Evolutionary conservation across 2,888 invertebrate species (phyloP), one percentile per base, ranked within the genome.

Genomic region (Polyommatus icarus): DNA sequence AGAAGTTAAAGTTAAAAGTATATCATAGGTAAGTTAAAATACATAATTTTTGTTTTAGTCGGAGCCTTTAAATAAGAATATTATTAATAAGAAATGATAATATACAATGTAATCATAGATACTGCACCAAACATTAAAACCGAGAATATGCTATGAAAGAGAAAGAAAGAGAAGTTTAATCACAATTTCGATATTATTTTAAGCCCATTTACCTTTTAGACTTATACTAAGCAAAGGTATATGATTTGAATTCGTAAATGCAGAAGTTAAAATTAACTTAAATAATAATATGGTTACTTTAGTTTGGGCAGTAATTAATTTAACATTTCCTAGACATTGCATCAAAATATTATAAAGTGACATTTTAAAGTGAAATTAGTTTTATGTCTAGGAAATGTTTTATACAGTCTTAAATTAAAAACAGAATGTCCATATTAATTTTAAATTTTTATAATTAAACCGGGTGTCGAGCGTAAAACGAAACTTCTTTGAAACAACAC

Each of bases 51-150:
- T 87, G 81, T 85, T 87, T 84, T 87, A 88, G 87, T 89, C 82
- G 85, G 89, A 83, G 82, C 82, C 82, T 83, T 82, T 83, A 83
- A n/a, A n/a, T 88, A 86, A 87, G 75, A 86, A 89, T 87, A 87
- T 89, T 87, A 88, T 87, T 87, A 89, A 88, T 87, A 89, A 88
- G 89, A 88, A 86, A 93, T 93, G 93, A 87, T 87, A 92, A 92
- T 93, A 89, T 93, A 93, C 93, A 93, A 93, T 93, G 93, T 91
- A 89, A 93, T 92, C 90, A 93, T 91, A 91, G 84, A 91, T 91
- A 90, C 94, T 93, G 93, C 92, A 92, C 93, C 93, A 93, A 93
- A 92, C 91, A 90, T 91, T 90, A 91, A 90, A 91, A 91, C 91
- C 90, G 91, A 89, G 87, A 89, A 88, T 90, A 91, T 90, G 89